Base-by-base conservation (phyloP, 1,140 invertebrate species). In the Heliothis virescens region DNA sequence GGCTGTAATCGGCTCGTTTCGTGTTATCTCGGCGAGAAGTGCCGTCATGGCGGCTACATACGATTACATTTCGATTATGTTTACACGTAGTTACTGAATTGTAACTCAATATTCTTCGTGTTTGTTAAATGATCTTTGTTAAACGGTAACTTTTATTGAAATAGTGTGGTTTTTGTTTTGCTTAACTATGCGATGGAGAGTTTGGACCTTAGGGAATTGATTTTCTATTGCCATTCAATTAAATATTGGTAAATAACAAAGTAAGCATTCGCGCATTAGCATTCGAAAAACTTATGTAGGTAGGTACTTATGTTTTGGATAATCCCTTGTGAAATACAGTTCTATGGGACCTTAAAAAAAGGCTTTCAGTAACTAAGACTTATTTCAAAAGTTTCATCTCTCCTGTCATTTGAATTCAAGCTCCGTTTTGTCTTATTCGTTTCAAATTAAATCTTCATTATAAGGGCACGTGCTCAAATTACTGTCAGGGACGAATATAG, bases 1-100 rank as follows among this genome's bases (percentile, higher is more conserved):
- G n/a, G 69, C 79, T 74, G 65, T 83, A 78, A 83, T 80, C 77
- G 67, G 71, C 48, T 53, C 73, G 74, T 74, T 78, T 79, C 48
- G 77, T 47, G 21, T 79, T 80, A 83, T 80, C 69, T 83, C 65
- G 21, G 9, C 62, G 57, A 63, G 63, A 79, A 83, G 71, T 57
- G 81, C 55, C 73, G 59, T 75, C 59, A 73, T 63, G 34, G 60
- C 52, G 63, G 47, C 52, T 47, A 41, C 62, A 34, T n/a, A n/a
- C 55, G 67, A 79, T 79, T 79, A 79, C 18, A 29, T 52, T 52
- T 55, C 65, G 47, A 55, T 78, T 60, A 72, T 63, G 63, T 26
- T 53, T 16, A 53, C 26, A 72, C 52, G 26, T 52, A 11, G 16
- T 52, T 7, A 34, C 15, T 29, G 26, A 26, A 5, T 71, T 53